phyloP scores from a whole-genome alignment of 1,140 invertebrate genomes.

The Pseudomyrmex cubaensis region DNA sequence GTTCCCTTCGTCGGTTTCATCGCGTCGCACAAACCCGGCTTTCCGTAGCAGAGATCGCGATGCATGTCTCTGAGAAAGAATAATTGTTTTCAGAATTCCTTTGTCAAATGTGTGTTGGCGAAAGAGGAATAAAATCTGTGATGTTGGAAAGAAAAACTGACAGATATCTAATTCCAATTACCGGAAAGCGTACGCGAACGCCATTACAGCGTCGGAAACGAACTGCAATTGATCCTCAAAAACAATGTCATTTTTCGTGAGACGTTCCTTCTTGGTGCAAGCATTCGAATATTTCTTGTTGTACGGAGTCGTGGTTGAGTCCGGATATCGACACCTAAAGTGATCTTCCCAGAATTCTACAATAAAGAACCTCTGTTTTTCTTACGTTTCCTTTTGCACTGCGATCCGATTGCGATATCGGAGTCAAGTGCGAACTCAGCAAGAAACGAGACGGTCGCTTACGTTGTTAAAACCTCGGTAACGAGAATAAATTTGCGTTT shows the following conservation, averaged over 20 bases:
- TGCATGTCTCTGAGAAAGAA: constrained; percentile 91
- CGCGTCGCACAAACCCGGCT: constrained; percentile 91
- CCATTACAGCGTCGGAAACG: constrained; percentile 96
- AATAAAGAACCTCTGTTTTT: constrained; percentile 67
- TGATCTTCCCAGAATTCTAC: constrained; percentile 97
- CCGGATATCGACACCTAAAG: constrained; percentile 93
- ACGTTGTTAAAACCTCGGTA: background rate
- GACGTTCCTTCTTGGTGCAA: constrained; percentile 90
- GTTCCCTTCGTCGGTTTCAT: constrained; percentile 96
- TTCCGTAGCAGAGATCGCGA: constrained; percentile 89
- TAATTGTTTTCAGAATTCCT: background rate
- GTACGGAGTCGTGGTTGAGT: constrained; percentile 92
- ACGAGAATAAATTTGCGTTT: background rate
- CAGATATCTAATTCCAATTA: constrained; percentile 78
- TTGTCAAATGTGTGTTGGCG: background rate
- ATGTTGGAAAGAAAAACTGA: background rate
- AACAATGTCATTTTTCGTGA: constrained; percentile 91
- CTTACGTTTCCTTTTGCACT: background rate
- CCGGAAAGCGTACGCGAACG: constrained; percentile 95
- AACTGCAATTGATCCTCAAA: constrained; percentile 97
- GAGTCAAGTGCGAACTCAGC: too few relatives aligned
- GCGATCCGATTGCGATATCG: background rate
- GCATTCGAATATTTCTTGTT: constrained; percentile 89
- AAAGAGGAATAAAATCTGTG: background rate
- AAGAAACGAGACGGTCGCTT: background rate